Evolutionary conservation across 2,797 vertebrate genomes (phyloP).

Genomic region (Antrozous pallidus): DNA sequence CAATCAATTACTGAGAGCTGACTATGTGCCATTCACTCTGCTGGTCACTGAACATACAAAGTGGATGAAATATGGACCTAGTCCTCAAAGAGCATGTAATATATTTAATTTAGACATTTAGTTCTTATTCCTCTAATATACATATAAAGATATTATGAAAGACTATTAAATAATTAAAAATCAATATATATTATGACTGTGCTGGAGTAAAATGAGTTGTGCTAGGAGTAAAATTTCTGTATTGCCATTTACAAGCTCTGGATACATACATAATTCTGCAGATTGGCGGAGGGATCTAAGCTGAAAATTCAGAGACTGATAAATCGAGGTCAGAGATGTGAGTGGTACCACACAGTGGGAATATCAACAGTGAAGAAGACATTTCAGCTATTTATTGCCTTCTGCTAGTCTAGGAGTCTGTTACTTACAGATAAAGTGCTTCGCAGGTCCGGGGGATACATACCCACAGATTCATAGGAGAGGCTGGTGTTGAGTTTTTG

Average conservation of each 20-base stretch:
- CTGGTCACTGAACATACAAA: neutral
- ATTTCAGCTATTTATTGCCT: neutral
- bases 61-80: neutral
- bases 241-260: neutral
- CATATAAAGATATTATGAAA: neutral
- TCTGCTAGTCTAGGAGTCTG: neutral
- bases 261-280: slow-evolving; percentile 4
- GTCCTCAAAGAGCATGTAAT: neutral
- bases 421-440: too few relatives aligned
- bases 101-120: neutral
- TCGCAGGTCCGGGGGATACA: neutral
- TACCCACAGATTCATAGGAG: neutral
- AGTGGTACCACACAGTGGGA: neutral
- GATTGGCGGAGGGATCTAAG: neutral
- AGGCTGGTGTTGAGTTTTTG: neutral
- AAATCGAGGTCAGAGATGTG: neutral
- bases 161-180: slow-evolving; percentile 1
- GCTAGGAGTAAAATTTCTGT: neutral
- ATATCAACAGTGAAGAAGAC: neutral
- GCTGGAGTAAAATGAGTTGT: slow-evolving; percentile 4
- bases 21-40: neutral
- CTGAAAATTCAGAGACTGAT: neutral
- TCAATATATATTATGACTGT: neutral
- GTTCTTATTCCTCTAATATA: neutral
- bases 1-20: neutral